Conservation (phyloP, 2,797 vertebrate genomes). For the Sebastes baramenuke region DNA sequence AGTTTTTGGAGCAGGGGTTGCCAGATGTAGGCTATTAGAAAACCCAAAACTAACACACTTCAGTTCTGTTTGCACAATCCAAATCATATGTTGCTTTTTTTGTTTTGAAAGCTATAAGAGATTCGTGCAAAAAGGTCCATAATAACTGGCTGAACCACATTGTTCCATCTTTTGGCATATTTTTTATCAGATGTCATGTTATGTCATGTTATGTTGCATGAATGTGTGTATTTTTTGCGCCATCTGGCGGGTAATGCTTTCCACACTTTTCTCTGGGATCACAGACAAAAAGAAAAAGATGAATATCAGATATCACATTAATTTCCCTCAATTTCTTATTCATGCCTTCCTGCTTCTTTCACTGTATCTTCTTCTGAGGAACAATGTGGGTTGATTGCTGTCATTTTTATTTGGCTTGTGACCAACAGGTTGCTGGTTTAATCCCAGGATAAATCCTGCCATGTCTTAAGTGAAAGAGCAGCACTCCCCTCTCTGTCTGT, state of each 20-base stretch:
- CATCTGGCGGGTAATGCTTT: constrained; percentile 47
- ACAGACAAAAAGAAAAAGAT: not conserved
- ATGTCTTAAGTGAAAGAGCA: not conserved
- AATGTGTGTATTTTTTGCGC: constrained; percentile 14
- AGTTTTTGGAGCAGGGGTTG: constrained; percentile 64
- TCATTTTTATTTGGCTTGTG: not conserved
- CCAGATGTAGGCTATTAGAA: constrained; percentile 14
- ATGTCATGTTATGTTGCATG: constrained; percentile 11
- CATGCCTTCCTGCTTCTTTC: fast-evolving
- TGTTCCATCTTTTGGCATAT: not conserved
- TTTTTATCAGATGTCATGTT: constrained; percentile 48
- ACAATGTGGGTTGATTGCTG: not conserved
- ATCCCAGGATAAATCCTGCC: not conserved
- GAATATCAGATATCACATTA: too few species aligned
- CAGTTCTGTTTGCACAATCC: not conserved
- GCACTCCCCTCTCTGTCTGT: too few species aligned
- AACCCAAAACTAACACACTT: not conserved
- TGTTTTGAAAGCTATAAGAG: not conserved
- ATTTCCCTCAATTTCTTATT: too few species aligned
- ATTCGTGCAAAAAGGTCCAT: not conserved
- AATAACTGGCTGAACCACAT: constrained; percentile 3
- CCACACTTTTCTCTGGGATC: too few species aligned
- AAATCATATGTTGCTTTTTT: not conserved
- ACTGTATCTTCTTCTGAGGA: not conserved
- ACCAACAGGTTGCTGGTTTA: not conserved